phyloP scores from a whole-genome alignment of 2,888 invertebrate species.

The Entomobrya multifasciata region DNA sequence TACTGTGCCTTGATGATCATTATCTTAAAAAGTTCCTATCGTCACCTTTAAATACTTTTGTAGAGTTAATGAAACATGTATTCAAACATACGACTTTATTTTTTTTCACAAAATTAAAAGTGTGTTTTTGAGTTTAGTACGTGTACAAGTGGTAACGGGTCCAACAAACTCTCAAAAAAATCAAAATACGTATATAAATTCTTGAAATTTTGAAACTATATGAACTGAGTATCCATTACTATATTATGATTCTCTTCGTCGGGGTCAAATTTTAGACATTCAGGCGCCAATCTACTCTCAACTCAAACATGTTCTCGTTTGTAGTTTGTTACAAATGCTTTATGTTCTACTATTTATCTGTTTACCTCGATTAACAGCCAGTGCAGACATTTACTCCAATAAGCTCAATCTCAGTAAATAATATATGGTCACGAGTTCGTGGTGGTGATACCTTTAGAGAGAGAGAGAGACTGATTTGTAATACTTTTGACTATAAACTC shows the following conservation, averaged over 20 bases:
- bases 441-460: constrained; percentile 3
- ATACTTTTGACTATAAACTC: constrained; percentile 56
- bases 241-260: constrained; percentile 76
- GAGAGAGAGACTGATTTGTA: constrained; percentile 5
- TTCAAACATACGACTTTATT: too few relatives aligned
- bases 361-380: constrained; percentile 24
- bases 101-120: too few relatives aligned
- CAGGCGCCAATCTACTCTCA: constrained; percentile 77
- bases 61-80: not conserved
- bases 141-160: constrained; percentile 59
- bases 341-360: constrained; percentile 51
- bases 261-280: constrained; percentile 80
- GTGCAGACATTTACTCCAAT: constrained; percentile 53
- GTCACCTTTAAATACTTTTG: not conserved
- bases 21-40: too few relatives aligned
- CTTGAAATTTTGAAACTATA: constrained; percentile 61
- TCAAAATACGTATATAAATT: too few relatives aligned
- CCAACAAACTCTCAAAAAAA: constrained; percentile 64
- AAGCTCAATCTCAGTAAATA: constrained; percentile 49
- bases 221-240: constrained; percentile 44
- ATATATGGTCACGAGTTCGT: constrained; percentile 45
- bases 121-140: too few relatives aligned
- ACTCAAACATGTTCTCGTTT: constrained; percentile 78
- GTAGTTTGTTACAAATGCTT: constrained; percentile 68
- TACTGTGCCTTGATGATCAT: constrained; percentile 6